These are phyloP conservation scores for Drosophila pseudoobscura DNA, from an alignment of 1,140 invertebrate species.

Conservation along the genomic window DNA sequence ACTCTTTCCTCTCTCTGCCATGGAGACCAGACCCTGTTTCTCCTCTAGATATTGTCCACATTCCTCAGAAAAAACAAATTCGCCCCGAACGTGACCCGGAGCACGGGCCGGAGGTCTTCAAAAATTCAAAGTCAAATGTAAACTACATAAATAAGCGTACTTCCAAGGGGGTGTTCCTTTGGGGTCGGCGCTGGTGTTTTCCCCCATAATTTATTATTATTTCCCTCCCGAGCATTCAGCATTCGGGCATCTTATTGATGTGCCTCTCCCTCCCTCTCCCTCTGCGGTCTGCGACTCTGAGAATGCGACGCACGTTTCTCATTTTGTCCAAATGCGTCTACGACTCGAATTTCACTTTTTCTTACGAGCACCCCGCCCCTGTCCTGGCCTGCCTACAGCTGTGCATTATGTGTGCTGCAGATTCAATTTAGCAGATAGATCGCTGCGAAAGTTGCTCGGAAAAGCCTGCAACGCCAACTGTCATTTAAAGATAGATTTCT, in stretches of 20 bases:
- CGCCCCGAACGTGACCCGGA: slow-evolving; percentile 59
- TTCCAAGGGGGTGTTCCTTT: slow-evolving; percentile 1
- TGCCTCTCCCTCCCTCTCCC: slow-evolving; percentile 8
- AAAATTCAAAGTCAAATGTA: slow-evolving; percentile 67
- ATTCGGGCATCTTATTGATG: slow-evolving; percentile 79
- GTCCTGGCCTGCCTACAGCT: slow-evolving; percentile 26
- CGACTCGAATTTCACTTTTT: slow-evolving; percentile 53
- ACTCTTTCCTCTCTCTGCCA: too few species aligned
- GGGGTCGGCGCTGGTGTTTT: background rate
- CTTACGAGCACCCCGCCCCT: slow-evolving; percentile 2
- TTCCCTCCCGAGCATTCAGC: slow-evolving; percentile 54
- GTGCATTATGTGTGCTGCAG: slow-evolving; percentile 45
- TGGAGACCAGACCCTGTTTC: background rate
- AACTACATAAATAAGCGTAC: slow-evolving; percentile 75
- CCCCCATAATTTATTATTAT: slow-evolving; percentile 49
- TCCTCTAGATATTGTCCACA: slow-evolving; percentile 29
- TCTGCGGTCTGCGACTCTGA: slow-evolving; percentile 33
- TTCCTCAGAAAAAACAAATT: slow-evolving; percentile 51
- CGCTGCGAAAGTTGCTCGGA: slow-evolving; percentile 42
- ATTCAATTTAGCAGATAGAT: slow-evolving; percentile 36
- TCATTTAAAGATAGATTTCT: slow-evolving; percentile 43
- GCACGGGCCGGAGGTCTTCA: slow-evolving; percentile 32
- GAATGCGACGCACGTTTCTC: slow-evolving; percentile 75
- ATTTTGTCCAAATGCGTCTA: slow-evolving; percentile 70
- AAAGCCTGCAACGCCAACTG: slow-evolving; percentile 44